Percentiles rank a stretch among this genome's conserved stretches.
phyloP scores from a whole-genome alignment of 53 echinoderm and acorn worm species.

The Stichopus horrens region DNA sequence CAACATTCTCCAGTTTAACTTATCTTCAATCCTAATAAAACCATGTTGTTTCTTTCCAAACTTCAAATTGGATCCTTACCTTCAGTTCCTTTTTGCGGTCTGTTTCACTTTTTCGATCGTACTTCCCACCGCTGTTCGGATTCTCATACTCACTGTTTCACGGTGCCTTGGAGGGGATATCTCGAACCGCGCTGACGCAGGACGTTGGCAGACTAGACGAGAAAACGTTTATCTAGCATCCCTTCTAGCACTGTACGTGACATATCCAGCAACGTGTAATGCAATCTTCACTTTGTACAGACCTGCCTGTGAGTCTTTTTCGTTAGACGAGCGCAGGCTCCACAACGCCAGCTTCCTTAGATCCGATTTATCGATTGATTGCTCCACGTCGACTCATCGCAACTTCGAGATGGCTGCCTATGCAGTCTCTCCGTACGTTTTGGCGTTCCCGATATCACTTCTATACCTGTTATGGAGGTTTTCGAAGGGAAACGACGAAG shows the following conservation, averaged over 20 bases:
- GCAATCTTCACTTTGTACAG: slow-evolving; percentile 50
- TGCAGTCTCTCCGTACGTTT: slow-evolving; percentile 44
- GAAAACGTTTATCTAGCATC: background rate
- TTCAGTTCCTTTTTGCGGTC: background rate
- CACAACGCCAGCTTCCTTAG: slow-evolving; percentile 19
- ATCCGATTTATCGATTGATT: slow-evolving; percentile 59
- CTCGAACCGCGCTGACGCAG: too few relatives aligned
- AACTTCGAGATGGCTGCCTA: slow-evolving; percentile 47
- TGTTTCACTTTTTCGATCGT: background rate
- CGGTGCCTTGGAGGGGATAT: too few relatives aligned
- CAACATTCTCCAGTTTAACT: background rate
- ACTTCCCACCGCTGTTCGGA: background rate
- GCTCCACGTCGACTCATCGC: slow-evolving; percentile 22
- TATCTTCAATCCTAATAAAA: slow-evolving; percentile 20
- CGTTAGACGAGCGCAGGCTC: slow-evolving; percentile 18
- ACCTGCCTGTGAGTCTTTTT: slow-evolving; percentile 50
- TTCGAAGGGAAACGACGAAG: background rate
- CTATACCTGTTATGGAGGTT: slow-evolving; percentile 39
- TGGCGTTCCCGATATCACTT: slow-evolving; percentile 53
- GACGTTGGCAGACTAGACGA: background rate
- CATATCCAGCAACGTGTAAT: slow-evolving; percentile 53
- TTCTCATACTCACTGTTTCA: background rate
- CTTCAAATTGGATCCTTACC: background rate
- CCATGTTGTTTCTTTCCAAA: slow-evolving; percentile 17
- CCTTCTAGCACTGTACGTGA: slow-evolving; percentile 51